These are phyloP conservation scores for Ctenomys sociabilis DNA, from an alignment of 2,113 vertebrate genomes.

Conservation along the genomic window DNA sequence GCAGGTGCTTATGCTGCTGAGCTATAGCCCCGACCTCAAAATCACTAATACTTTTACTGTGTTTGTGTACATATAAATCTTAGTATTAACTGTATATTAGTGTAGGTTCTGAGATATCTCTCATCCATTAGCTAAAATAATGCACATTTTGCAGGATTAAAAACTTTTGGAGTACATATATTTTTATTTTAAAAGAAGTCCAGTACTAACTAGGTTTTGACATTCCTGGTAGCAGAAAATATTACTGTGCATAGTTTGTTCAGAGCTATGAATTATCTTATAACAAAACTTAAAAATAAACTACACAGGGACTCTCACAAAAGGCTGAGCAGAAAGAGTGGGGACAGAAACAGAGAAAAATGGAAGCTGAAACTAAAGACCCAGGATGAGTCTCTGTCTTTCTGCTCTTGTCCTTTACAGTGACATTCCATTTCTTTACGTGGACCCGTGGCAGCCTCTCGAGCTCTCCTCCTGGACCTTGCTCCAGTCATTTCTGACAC, in stretches of 20 bases:
- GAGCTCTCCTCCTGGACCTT: background rate
- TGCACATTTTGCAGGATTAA: background rate
- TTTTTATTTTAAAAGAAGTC: background rate
- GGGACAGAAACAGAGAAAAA: background rate
- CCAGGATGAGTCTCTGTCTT: background rate
- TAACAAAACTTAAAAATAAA: constrained; percentile 66
- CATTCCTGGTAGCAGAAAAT: constrained; percentile 58
- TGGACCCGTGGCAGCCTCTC: no score
- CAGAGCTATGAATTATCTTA: constrained; percentile 62
- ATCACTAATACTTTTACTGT: background rate
- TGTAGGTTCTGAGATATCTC: background rate
- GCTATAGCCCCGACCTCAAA: background rate
- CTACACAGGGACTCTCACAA: constrained; percentile 20
- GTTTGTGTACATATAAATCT: background rate
- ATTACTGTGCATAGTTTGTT: constrained; percentile 61
- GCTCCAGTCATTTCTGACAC: background rate
- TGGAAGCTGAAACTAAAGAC: background rate
- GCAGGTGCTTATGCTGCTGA: no score
- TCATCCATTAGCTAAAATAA: constrained; percentile 38
- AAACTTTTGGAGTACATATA: constrained; percentile 55
- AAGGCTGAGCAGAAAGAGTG: background rate
- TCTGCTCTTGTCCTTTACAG: background rate
- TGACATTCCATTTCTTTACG: background rate
- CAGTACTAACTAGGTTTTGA: constrained; percentile 65
- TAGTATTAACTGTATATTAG: background rate